phyloP scores from a whole-genome alignment of 2,888 invertebrate genomes.

The Buathra laborator region DNA sequence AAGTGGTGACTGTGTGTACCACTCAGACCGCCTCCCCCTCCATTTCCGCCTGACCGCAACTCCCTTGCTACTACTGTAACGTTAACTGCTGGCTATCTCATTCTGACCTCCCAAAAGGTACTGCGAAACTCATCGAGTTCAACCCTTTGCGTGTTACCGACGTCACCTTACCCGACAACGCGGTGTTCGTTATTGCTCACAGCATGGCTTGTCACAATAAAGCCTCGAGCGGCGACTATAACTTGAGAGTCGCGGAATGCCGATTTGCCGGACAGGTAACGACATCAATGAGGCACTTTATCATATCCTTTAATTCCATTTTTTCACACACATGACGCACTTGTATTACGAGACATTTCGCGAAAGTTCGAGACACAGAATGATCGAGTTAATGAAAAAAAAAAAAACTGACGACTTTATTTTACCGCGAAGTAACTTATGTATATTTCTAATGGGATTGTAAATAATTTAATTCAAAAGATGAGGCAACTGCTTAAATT shows the following conservation, averaged over 20 bases:
- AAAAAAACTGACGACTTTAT: not conserved
- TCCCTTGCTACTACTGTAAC: not conserved
- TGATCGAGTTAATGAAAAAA: not conserved
- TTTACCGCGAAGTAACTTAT: no score
- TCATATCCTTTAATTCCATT: not conserved
- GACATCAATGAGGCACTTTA: not conserved
- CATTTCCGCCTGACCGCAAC: constrained; percentile 3
- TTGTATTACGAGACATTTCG: no score
- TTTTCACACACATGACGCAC: not conserved
- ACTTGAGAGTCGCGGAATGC: constrained; percentile 97
- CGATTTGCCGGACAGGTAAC: constrained; percentile 94
- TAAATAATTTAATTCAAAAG: not conserved
- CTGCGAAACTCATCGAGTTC: constrained; percentile 97
- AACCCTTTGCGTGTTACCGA: constrained; percentile 93
- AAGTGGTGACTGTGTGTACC: constrained; percentile 4
- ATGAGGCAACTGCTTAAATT: no score
- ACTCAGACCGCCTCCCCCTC: not conserved
- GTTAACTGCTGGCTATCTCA: constrained; percentile 2
- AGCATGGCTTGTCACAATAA: constrained; percentile 96
- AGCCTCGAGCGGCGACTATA: constrained; percentile 96
- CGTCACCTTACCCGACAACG: constrained; percentile 92
- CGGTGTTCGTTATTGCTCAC: constrained; percentile 97
- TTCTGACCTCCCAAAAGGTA: constrained; percentile 85
- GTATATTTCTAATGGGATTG: not conserved
- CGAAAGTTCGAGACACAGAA: no score